These are phyloP conservation scores for Parapristionchus giblindavisi DNA, from an alignment of 2,888 invertebrate species.

Conservation along the genomic window DNA sequence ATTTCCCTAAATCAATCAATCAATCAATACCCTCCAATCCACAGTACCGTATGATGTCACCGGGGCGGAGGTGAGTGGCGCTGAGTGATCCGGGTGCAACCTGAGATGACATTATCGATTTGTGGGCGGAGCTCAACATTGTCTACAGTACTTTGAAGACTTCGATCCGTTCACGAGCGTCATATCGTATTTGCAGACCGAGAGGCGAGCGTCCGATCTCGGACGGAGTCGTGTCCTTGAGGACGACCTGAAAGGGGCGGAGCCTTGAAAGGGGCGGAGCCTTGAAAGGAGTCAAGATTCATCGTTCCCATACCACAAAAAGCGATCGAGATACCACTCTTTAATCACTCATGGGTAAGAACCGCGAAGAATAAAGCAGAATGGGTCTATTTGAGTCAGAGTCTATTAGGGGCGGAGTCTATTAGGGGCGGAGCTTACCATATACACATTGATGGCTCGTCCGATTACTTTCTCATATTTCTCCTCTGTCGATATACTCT, in stretches of 20 bases:
- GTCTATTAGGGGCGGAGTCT: background rate
- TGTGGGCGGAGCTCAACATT: background rate
- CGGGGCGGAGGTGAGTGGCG: constrained; percentile 21
- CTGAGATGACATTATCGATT: constrained; percentile 17
- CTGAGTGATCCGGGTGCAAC: constrained; percentile 9
- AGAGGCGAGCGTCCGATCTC: constrained; percentile 7
- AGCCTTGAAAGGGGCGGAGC: too few relatives aligned
- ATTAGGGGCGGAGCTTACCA: background rate
- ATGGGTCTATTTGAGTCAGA: too few relatives aligned
- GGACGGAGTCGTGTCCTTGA: constrained; percentile 13
- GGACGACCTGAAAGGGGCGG: constrained; percentile 4
- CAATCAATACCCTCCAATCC: too few relatives aligned
- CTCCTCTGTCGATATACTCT: constrained; percentile 14
- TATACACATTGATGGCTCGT: constrained; percentile 20
- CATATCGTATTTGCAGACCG: constrained; percentile 25
- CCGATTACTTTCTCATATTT: constrained; percentile 24
- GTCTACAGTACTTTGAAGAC: constrained; percentile 17
- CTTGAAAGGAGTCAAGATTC: too few relatives aligned
- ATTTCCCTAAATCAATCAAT: background rate
- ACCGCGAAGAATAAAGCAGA: too few relatives aligned
- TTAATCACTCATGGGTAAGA: too few relatives aligned
- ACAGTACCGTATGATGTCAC: constrained; percentile 34
- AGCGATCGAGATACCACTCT: too few relatives aligned
- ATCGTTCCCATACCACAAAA: too few relatives aligned
- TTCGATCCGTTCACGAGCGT: constrained; percentile 29